Conservation (phyloP, 2,888 invertebrate species). For the Eubasilissa splendida region DNA sequence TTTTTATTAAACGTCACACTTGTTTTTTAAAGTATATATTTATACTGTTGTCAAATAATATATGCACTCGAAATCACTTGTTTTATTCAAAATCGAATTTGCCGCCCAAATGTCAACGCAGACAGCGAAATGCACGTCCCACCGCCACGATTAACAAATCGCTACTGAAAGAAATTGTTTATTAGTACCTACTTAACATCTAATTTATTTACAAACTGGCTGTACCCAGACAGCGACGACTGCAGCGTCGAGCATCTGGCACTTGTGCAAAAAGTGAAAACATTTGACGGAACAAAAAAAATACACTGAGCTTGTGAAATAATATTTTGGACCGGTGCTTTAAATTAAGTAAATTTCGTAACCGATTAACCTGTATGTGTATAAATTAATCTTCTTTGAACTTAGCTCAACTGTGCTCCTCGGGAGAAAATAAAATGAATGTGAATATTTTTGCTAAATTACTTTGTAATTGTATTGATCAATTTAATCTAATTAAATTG, state of each 20-base stretch:
- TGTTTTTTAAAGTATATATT: background rate
- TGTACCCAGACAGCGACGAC: background rate
- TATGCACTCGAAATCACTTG: background rate
- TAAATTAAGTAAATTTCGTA: too few relatives aligned
- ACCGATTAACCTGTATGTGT: too few relatives aligned
- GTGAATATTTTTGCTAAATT: too few relatives aligned
- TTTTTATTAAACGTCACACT: background rate
- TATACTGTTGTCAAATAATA: background rate
- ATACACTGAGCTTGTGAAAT: too few relatives aligned
- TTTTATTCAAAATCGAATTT: background rate
- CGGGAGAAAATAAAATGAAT: too few relatives aligned
- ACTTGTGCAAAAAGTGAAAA: background rate
- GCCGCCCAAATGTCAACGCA: slow-evolving; percentile 1
- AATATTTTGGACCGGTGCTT: too few relatives aligned
- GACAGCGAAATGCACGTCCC: background rate
- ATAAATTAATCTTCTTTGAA: too few relatives aligned
- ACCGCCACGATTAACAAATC: background rate
- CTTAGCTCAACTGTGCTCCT: too few relatives aligned
- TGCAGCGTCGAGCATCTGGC: background rate
- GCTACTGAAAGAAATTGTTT: slow-evolving; percentile 17
- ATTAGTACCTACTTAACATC: background rate
- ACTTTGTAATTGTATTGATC: too few relatives aligned
- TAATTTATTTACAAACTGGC: slow-evolving; percentile 6
- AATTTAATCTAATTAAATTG: too few relatives aligned
- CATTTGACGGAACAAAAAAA: too few relatives aligned